phyloP scores from a whole-genome alignment of 2,797 vertebrate species.

The Netta rufina region DNA sequence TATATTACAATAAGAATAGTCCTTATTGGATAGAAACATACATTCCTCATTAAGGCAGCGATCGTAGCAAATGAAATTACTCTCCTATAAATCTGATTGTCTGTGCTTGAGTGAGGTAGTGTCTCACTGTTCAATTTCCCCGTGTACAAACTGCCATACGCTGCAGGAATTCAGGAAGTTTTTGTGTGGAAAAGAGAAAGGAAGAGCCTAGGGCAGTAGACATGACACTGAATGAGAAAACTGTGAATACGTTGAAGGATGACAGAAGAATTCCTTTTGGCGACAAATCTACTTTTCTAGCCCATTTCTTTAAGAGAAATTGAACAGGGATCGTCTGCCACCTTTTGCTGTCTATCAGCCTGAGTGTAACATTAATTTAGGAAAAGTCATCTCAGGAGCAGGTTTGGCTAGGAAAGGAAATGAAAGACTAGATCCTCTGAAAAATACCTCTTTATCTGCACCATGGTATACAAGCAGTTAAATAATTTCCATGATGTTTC shows the following conservation, averaged over 20 bases:
- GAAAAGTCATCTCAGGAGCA: slow-evolving; percentile 42
- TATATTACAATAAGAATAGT: slow-evolving; percentile 69
- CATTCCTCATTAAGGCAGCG: slow-evolving; percentile 77
- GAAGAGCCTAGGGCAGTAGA: slow-evolving; percentile 66
- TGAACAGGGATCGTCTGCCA: slow-evolving; percentile 49
- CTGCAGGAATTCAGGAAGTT: slow-evolving; percentile 72
- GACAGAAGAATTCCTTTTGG: slow-evolving; percentile 76
- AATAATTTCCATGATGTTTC: slow-evolving; percentile 50
- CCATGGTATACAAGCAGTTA: background rate
- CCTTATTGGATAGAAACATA: slow-evolving; percentile 78
- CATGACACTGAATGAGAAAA: slow-evolving; percentile 70
- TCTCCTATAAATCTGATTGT: slow-evolving; percentile 79
- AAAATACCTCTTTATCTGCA: slow-evolving; percentile 34
- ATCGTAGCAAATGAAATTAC: slow-evolving; percentile 86
- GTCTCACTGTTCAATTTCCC: slow-evolving; percentile 81
- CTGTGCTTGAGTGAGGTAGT: slow-evolving; percentile 80
- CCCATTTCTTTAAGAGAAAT: slow-evolving; percentile 56
- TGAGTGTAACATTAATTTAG: slow-evolving; percentile 60
- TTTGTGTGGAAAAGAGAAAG: slow-evolving; percentile 67
- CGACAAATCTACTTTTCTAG: slow-evolving; percentile 43
- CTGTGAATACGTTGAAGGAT: slow-evolving; percentile 73
- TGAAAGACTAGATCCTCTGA: slow-evolving; percentile 37
- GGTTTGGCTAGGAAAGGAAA: slow-evolving; percentile 39
- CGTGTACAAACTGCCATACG: slow-evolving; percentile 68
- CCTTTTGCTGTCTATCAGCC: slow-evolving; percentile 56